A percentile compares a stretch with the other conserved stretches of the same genome.
Evolutionary conservation across 2,113 vertebrate genomes (phyloP).

Genomic region (Phaethon lepturus): DNA sequence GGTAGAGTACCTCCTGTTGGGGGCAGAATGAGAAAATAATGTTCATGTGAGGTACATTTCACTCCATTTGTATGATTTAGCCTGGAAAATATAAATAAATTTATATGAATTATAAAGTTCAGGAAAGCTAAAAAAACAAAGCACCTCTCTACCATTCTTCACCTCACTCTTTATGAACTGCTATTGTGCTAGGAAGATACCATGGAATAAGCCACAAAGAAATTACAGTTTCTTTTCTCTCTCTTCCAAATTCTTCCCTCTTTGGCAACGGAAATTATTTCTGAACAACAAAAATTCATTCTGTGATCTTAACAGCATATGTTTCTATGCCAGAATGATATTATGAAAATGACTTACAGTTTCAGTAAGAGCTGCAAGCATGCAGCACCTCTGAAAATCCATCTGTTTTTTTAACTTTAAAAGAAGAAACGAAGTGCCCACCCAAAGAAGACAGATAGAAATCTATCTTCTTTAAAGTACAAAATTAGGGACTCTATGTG

Average conservation of each 20-base stretch:
- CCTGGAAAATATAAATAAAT: background rate
- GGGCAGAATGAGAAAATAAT: background rate
- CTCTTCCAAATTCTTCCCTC: background rate
- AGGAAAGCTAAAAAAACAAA: background rate
- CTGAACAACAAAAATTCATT: slow-evolving; percentile 36
- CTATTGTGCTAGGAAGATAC: background rate
- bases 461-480: background rate
- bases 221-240: slow-evolving; percentile 8
- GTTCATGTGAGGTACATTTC: background rate
- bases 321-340: background rate
- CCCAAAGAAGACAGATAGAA: background rate
- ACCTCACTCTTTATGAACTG: background rate
- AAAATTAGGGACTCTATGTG: background rate
- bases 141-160: background rate
- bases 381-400: slow-evolving; percentile 1
- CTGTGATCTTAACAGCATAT: slow-evolving; percentile 36
- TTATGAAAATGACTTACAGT: slow-evolving; percentile 18
- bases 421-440: background rate
- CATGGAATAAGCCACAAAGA: background rate
- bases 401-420: background rate
- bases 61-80: background rate
- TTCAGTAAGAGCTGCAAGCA: slow-evolving; percentile 3
- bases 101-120: background rate
- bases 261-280: slow-evolving; percentile 20
- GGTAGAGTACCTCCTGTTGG: background rate